Conservation (phyloP, 2,888 invertebrate species). For the Odontocerum albicorne region DNA sequence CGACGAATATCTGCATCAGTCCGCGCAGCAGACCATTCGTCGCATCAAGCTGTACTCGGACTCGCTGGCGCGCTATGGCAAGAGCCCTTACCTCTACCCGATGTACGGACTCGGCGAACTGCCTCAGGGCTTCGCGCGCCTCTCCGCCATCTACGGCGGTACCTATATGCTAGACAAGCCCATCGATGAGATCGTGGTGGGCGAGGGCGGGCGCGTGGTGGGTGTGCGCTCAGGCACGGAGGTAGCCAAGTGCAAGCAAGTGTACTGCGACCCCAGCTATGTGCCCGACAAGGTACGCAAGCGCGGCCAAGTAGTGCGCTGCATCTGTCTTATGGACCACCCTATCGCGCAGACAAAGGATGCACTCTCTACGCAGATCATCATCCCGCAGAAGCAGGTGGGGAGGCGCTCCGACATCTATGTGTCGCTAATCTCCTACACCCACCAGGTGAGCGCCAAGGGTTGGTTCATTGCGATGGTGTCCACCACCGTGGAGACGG, state of each 20-base stretch:
- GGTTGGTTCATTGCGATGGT: conserved; percentile 90
- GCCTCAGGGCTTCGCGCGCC: conserved; percentile 90
- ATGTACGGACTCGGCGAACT: conserved; percentile 98
- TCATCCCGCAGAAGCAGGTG: conserved; percentile 99
- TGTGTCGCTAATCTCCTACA: conserved; percentile 94
- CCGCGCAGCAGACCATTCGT: conserved; percentile 84
- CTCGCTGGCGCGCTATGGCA: conserved; percentile 96
- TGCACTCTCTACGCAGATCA: conserved; percentile 97
- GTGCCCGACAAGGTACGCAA: conserved; percentile 84
- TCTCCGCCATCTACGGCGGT: conserved; percentile 99
- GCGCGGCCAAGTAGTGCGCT: conserved; percentile 90
- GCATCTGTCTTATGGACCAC: conserved; percentile 98
- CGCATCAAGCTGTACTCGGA: conserved; percentile 97
- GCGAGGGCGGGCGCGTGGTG: conserved; percentile 81
- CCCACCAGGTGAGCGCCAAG: conserved; percentile 83
- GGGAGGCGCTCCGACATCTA: conserved; percentile 92
- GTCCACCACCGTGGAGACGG: conserved; percentile 97
- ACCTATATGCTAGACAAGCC: conserved; percentile 99
- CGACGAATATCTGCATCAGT: conserved; percentile 85
- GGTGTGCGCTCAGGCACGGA: conserved; percentile 98
- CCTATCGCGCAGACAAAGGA: conserved; percentile 95
- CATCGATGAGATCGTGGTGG: conserved; percentile 92
- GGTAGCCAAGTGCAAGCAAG: conserved; percentile 93
- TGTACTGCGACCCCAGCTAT: conserved; percentile 98
- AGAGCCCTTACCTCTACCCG: conserved; percentile 98